Evolutionary conservation across 2,888 invertebrate genomes (phyloP).

Genomic region (Psylliodes chrysocephalus): DNA sequence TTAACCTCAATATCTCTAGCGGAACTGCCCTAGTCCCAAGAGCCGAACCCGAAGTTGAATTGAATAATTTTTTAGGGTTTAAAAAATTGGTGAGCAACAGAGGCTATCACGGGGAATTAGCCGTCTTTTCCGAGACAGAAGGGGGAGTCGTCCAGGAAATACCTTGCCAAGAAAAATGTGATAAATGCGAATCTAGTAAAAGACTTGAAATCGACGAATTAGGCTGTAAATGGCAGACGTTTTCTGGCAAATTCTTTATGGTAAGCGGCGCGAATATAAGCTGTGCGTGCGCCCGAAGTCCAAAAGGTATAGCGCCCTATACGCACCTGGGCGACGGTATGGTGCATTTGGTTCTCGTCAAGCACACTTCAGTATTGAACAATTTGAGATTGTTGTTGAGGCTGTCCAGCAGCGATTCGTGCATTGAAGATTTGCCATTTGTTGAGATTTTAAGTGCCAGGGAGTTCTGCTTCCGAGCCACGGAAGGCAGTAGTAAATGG

Average conservation of each 20-base stretch:
- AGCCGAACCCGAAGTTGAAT: too few species aligned
- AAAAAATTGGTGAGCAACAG: conserved; percentile 72
- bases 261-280: conserved; percentile 81
- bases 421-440: conserved; percentile 78
- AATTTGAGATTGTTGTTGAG: conserved; percentile 76
- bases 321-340: conserved; percentile 85
- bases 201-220: conserved; percentile 46
- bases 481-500: conserved; percentile 72
- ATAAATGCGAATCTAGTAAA: conserved; percentile 57
- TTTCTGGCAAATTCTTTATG: conserved; percentile 80
- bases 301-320: conserved; percentile 80
- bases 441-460: conserved; percentile 79
- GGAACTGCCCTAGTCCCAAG: too few species aligned
- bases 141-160: conserved; percentile 61
- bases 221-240: conserved; percentile 66
- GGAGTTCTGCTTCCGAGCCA: conserved; percentile 75
- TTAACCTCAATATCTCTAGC: too few species aligned
- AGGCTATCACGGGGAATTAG: conserved; percentile 73
- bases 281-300: conserved; percentile 79
- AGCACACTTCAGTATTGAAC: conserved; percentile 77
- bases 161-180: conserved; percentile 67
- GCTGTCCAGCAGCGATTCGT: conserved; percentile 71
- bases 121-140: conserved; percentile 65
- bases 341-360: conserved; percentile 79
- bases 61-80: conserved; percentile 64